These are phyloP conservation scores for Caracal caracal DNA, from an alignment of 2,113 vertebrate genomes.

Conservation along the genomic window DNA sequence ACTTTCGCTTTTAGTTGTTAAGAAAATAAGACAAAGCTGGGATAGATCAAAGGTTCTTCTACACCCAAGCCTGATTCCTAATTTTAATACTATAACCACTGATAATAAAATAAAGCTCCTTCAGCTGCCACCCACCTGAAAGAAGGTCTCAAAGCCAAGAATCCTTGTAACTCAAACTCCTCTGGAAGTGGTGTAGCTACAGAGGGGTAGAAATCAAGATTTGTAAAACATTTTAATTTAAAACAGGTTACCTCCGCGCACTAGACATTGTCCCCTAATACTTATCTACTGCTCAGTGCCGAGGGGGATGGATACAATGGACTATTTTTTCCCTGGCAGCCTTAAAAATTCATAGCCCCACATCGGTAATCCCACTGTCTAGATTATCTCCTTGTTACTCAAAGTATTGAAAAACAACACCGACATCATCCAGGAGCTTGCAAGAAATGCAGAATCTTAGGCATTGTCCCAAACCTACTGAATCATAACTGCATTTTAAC, in stretches of 20 bases:
- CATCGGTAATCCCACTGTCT: neutral
- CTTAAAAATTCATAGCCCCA: neutral
- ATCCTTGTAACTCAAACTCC: constrained; percentile 99
- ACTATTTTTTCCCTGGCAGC: neutral
- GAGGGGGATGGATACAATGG: neutral
- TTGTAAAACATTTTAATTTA: constrained; percentile 58
- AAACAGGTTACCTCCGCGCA: neutral
- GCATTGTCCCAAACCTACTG: neutral
- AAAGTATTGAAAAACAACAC: neutral
- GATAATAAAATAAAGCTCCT: neutral
- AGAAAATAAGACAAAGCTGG: neutral
- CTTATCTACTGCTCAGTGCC: neutral
- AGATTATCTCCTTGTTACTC: neutral
- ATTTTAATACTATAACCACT: neutral
- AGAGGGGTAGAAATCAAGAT: constrained; percentile 60
- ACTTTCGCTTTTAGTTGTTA: neutral
- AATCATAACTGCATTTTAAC: neutral
- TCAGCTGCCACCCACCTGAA: constrained; percentile 88
- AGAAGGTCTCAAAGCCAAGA: constrained; percentile 96
- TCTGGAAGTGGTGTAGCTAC: constrained; percentile 95
- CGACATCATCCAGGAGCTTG: neutral
- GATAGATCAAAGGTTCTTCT: neutral
- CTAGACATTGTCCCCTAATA: neutral
- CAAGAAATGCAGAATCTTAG: neutral
- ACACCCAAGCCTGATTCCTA: neutral